Percentiles rank a stretch among this genome's conserved stretches.
phyloP scores from a whole-genome alignment of 2,113 vertebrate species.

The Corythornis cristatus region DNA sequence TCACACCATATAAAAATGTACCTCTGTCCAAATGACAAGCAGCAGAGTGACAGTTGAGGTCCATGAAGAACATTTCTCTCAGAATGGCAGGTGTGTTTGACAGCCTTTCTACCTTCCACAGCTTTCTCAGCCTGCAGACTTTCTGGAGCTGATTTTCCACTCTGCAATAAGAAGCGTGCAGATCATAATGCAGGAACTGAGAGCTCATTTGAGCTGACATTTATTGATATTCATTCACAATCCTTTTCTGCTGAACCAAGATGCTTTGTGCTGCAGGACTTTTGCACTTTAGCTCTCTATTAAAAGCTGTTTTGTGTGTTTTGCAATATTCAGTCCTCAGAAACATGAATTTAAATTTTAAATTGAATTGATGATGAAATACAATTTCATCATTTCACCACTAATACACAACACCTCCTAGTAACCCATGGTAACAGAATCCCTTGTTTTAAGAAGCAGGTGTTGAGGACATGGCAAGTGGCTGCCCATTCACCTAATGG shows the following conservation, averaged over 20 bases:
- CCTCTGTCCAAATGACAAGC: background rate
- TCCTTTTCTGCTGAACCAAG: background rate
- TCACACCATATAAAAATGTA: background rate
- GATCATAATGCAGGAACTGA: background rate
- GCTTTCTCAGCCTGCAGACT: background rate
- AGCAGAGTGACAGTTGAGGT: background rate
- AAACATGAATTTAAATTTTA: background rate
- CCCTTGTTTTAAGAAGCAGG: conserved; percentile 9
- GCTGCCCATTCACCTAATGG: background rate
- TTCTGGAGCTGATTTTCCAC: background rate
- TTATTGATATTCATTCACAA: background rate
- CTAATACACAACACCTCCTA: background rate
- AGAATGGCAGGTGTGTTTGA: background rate
- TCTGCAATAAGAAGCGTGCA: background rate
- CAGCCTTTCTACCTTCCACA: background rate
- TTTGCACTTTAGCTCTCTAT: background rate
- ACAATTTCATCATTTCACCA: background rate
- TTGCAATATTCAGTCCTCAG: background rate
- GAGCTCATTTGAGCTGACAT: background rate
- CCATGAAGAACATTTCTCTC: background rate
- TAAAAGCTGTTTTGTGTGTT: background rate
- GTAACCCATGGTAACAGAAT: background rate
- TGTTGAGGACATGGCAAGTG: conserved; percentile 2
- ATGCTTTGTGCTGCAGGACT: background rate
- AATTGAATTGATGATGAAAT: too few relatives aligned